A percentile compares a stretch with the other conserved stretches of the same genome.
Evolutionary conservation across 1,140 invertebrate species (phyloP).

Genomic region (Gonioctena quinquepunctata): DNA sequence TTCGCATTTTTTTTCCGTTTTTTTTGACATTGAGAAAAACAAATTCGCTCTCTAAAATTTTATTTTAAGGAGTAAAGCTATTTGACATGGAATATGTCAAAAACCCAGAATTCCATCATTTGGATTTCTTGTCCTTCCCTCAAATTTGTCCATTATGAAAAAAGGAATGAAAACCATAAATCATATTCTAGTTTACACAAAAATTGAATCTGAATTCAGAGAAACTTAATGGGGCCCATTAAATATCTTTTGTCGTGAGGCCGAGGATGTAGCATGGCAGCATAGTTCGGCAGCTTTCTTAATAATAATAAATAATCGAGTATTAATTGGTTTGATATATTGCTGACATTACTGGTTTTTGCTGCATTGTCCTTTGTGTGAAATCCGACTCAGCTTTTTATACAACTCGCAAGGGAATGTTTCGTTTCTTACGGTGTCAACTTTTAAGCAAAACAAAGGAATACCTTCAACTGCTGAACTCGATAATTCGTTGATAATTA

Average conservation of each 20-base stretch:
- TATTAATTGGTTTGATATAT: conserved; percentile 52
- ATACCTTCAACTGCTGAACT: conserved; percentile 9
- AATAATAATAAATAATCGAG: conserved; percentile 50
- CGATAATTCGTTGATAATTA: conserved; percentile 16
- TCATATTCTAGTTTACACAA: no score
- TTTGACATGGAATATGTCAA: no score
- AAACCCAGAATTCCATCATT: no score
- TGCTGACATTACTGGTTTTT: conserved; percentile 45
- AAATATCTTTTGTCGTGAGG: background rate
- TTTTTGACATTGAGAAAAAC: no score
- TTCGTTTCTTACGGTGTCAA: conserved; percentile 30
- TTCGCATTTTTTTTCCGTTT: no score
- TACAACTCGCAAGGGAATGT: conserved; percentile 36
- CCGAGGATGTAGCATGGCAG: conserved; percentile 2
- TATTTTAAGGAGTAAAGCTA: no score
- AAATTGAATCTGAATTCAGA: no score
- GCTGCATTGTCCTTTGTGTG: conserved; percentile 45
- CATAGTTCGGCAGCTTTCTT: conserved; percentile 44
- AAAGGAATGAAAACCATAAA: no score
- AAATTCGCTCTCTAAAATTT: no score
- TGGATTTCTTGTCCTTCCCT: no score
- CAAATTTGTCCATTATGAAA: no score
- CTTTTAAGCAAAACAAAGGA: conserved; percentile 32
- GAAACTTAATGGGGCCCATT: background rate
- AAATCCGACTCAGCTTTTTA: conserved; percentile 41